Base-by-base conservation (phyloP, 1,140 invertebrate species). In the Drosophila gunungcola region DNA sequence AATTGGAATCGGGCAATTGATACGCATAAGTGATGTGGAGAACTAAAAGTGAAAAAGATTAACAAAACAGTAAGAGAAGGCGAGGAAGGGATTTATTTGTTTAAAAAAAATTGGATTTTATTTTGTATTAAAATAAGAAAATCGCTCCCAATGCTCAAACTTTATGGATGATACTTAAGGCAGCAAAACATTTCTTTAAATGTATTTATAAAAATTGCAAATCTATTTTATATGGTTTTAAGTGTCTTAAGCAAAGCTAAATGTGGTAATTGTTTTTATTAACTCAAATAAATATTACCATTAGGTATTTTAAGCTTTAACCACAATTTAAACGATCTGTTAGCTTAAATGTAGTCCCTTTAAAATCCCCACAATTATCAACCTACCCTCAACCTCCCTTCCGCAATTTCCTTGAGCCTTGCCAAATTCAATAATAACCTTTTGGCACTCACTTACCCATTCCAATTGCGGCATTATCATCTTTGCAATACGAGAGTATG, bases 361-460 rank as follows among this genome's bases (percentile, higher is more conserved):
- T 34, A 34, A 25, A 46, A 45, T 25, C 10, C 38, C 21, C 16
- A 41, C 4, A 29, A 1, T 4, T 9, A 49, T 5, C 29, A 1
- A 7, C 7, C 29, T 6, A 1, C 0, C 4, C 29, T 32, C 9
- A 3, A 4, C 21, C 21, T 36, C 34, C 16, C 13, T 45, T 4
- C 5, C 45, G 2, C 29, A 16, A 68, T 34, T 16, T 21, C 45
- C 61, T 36, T n/a, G 2, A 16, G 13, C 1, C 4, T 2, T 53
- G 36, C 32, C 3, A 10, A 45, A 13, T 46, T 69, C 63, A 69
- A 68, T 69, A 55, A 69, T 43, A 55, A 46, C 41, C 63, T 55
- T 68, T 53, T 42, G 54, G 13, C 68, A 72, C 54, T 60, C 29
- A 41, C 57, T 62, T 73, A 49, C 56, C 45, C 61, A 42, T 42